Conservation (phyloP, 1,140 invertebrate genomes). For the Macrostomum lignano region DNA sequence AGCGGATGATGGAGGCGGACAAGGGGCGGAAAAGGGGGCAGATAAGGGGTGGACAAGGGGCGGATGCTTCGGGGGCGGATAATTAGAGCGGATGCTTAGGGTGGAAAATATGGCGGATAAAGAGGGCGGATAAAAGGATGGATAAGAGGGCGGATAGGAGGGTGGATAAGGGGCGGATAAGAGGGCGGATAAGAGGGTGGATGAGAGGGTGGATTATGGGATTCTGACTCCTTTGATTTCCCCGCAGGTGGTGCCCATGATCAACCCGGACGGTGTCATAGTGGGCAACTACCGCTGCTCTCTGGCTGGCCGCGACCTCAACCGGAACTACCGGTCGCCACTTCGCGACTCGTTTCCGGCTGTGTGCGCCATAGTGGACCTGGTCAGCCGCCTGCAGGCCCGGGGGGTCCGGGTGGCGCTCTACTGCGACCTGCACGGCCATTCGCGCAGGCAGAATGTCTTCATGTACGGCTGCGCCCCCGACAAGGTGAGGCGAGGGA, state of each 20-base stretch:
- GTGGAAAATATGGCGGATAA: no score
- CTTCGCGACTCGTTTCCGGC: background rate
- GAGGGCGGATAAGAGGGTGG: no score
- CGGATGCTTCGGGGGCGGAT: no score
- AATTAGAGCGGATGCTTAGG: no score
- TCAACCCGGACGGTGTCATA: conserved; percentile 29
- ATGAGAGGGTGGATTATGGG: no score
- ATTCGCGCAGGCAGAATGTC: conserved; percentile 26
- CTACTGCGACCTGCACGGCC: conserved; percentile 29
- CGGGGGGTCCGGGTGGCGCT: conserved; percentile 39
- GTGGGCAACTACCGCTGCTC: conserved; percentile 28
- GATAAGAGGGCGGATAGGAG: no score
- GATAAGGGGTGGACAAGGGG: no score
- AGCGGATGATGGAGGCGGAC: no score
- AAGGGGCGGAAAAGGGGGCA: no score
- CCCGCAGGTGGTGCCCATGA: conserved; percentile 28
- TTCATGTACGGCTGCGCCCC: conserved; percentile 42
- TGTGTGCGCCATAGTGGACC: background rate
- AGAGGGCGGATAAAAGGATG: no score
- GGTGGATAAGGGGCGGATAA: no score
- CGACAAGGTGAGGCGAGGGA: conserved; percentile 33
- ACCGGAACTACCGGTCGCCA: conserved; percentile 23
- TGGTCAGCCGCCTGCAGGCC: conserved; percentile 40
- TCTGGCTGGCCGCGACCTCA: conserved; percentile 23
- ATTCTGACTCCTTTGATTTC: no score